These are phyloP conservation scores for Condylostylus longicornis DNA, from an alignment of 1,140 invertebrate species.

Conservation along the genomic window DNA sequence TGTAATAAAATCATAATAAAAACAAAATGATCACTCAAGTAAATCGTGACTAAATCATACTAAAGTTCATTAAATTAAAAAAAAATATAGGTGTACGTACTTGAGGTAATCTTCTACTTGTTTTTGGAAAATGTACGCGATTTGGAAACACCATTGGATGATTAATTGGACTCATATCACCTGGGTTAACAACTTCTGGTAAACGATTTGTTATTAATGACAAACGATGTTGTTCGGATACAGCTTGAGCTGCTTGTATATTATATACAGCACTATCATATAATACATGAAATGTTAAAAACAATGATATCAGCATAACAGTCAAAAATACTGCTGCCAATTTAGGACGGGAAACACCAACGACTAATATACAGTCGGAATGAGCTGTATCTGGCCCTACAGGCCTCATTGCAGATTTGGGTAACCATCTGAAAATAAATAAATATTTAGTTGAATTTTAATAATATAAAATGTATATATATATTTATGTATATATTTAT, in stretches of 20 bases:
- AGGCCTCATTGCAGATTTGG: constrained; percentile 56
- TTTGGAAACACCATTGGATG: constrained; percentile 33
- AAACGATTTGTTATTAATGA: constrained; percentile 2
- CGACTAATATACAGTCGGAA: constrained; percentile 56
- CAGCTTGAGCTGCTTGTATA: constrained; percentile 38
- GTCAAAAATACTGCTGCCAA: constrained; percentile 61
- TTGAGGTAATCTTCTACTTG: constrained; percentile 40
- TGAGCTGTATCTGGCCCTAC: constrained; percentile 55
- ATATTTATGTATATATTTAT: too few species aligned
- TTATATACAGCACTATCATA: constrained; percentile 70
- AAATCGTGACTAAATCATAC: too few species aligned
- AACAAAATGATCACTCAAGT: too few species aligned
- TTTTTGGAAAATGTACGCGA: constrained; percentile 35
- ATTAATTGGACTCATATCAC: constrained; percentile 22
- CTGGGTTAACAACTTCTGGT: constrained; percentile 7
- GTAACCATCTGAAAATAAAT: constrained; percentile 49
- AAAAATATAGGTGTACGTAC: constrained; percentile 19
- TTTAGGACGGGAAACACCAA: constrained; percentile 61
- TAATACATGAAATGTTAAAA: constrained; percentile 64
- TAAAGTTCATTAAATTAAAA: too few species aligned
- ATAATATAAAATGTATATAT: not conserved
- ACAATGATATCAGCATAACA: constrained; percentile 57
- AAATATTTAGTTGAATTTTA: constrained; percentile 3
- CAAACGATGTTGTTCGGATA: constrained; percentile 21
- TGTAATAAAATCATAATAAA: too few species aligned